Base-by-base conservation (phyloP, 2,113 vertebrate species). In the Strix aluco region DNA sequence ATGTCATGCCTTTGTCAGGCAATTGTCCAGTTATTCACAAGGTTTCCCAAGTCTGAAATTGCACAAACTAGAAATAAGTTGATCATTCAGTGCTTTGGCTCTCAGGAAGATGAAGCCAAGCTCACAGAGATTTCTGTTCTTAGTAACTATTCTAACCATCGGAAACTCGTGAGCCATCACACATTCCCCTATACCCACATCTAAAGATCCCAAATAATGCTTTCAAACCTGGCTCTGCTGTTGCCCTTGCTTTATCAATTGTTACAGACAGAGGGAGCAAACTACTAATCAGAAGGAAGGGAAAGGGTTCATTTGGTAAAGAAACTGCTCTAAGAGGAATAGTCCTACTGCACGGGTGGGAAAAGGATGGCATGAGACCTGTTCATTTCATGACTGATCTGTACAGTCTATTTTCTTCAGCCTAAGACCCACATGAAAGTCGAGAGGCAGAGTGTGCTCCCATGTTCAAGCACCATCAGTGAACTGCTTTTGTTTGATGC, bases 241-340 rank as follows among this genome's bases (percentile, higher is more conserved):
- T 54, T 79, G 73, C n/a, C 73, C 20, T 79, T 96, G 96, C 91
- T 97, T 88, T 97, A 85, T 95, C 92, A 34, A 10, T n/a, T 82
- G 66, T 67, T 73, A 67, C 96, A 97, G 95, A 94, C 94, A 97
- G 97, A 96, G 97, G 95, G 96, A 97, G 95, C 95, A 97, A 96
- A 97, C 54, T 81, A 72, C 92, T 87, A 92, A 94, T 61, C 55
- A 59, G 88, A 95, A 27, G 51, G n/a, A 92, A 92, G 10, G 22
- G 46, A 90, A 85, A 82, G n/a, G 36, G 42, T 12, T 92, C 19
- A 3, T 46, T 15, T 19, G 30, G 25, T 54, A 73, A 66, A 67
- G 47, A 72, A 94, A 69, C 32, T 42, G 30, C 88, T 88, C 38
- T 49, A 42, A 78, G 27, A 70, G 55, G 11, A 69, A 52, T 16